Base-by-base conservation (phyloP, 2,797 vertebrate species). In the Pangasius larnaudii region DNA sequence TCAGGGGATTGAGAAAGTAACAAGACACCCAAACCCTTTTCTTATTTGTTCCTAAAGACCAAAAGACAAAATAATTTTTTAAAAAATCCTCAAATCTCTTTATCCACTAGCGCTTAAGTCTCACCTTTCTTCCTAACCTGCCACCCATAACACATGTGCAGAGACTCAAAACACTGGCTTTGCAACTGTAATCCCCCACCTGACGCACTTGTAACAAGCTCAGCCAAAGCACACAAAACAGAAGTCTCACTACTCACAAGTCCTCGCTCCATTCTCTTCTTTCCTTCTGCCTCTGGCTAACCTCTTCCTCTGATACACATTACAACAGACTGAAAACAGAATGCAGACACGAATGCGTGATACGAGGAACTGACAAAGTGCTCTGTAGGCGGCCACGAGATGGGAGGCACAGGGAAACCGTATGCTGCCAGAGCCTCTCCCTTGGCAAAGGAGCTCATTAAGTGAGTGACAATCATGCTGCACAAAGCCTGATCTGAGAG, bases 371-470 rank as follows among this genome's bases (percentile, higher is more conserved):
- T 86, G 59, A 86, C n/a, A 56, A 51, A 86, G 36, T 77, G 39
- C 39, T 79, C 74, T 86, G 61, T 51, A 86, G 85, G 59, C 42
- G 7, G 67, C 81, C 22, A 27, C 53, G 81, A 85, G 87, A 86
- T 89, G 78, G 79, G 56, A 84, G 84, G 88, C 81, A 51, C 87
- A 82, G 93, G 87, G 91, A 92, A 93, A 94, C 94, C 94, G 95
- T 95, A 95, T 95, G 95, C 94, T 95, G 92, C 94, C 94, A 95
- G 95, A 96, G 94, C 94, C 93, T 94, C 90, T 89, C 88, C 90
- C 94, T 93, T 94, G 94, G 95, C 95, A 96, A 95, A 96, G 93
- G 88, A 93, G 93, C 95, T 96, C 96, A 96, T 96, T 97, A 96
- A 96, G 94, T 94, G 92, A 94, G 94, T 95, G 95, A 96, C 96